Conservation (phyloP, 2,113 vertebrate species). For the Nipponia nippon region DNA sequence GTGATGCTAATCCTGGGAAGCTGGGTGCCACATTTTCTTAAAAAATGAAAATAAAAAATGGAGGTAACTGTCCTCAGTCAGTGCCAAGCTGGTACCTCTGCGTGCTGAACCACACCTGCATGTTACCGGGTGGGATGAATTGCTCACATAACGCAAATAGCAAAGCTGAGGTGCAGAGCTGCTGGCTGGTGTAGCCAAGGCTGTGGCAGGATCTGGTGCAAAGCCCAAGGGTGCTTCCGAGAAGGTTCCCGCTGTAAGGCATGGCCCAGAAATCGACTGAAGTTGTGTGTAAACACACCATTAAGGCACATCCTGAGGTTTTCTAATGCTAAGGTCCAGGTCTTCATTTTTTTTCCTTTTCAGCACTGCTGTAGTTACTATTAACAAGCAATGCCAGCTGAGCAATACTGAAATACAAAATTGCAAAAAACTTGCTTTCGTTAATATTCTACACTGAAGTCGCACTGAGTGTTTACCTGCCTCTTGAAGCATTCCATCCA, state of each 20-base stretch:
- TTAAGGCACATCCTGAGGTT: not conserved
- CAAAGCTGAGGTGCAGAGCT: not conserved
- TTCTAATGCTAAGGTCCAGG: not conserved
- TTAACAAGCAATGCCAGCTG: not conserved
- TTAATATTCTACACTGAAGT: not conserved
- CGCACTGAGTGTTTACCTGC: not conserved
- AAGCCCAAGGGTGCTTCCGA: not conserved
- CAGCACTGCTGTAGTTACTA: not conserved
- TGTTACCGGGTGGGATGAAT: not conserved
- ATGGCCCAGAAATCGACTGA: not conserved
- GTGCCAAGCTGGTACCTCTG: not conserved
- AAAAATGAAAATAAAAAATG: not conserved
- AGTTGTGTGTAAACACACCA: not conserved
- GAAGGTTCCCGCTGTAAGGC: not conserved
- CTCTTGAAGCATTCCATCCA: not conserved
- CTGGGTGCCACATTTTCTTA: not conserved
- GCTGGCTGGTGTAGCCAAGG: not conserved
- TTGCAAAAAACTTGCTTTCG: not conserved
- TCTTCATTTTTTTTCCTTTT: not conserved
- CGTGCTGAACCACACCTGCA: not conserved
- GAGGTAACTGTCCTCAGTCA: not conserved
- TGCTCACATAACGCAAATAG: rapidly evolving
- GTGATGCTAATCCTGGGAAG: not conserved
- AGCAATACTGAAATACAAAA: not conserved
- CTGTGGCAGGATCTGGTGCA: not conserved